phyloP scores from a whole-genome alignment of 1,140 invertebrate species.

The Hyles euphorbiae region DNA sequence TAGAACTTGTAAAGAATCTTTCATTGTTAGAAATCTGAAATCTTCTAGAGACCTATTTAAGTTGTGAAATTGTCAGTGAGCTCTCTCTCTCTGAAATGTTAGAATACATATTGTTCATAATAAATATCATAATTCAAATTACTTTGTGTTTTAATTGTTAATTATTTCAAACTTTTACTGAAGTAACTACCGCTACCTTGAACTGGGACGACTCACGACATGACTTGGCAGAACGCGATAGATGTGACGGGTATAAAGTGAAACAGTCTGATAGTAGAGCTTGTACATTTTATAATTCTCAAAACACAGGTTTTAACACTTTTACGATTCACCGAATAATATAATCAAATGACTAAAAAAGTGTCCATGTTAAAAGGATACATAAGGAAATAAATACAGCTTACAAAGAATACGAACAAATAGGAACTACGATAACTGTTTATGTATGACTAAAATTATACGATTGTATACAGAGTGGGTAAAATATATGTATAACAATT shows the following conservation, averaged over 20 bases:
- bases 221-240: too few species aligned
- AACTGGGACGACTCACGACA: too few species aligned
- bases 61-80: constrained; percentile 15
- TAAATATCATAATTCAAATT: constrained; percentile 27
- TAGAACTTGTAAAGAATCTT: neutral
- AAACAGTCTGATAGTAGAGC: constrained; percentile 1
- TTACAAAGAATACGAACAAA: constrained; percentile 3
- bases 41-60: neutral
- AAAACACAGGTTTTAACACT: neutral
- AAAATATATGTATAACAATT: too few species aligned
- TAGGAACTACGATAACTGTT: constrained; percentile 2
- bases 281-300: constrained; percentile 1
- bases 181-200: too few species aligned
- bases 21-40: neutral
- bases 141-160: too few species aligned
- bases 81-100: constrained; percentile 26
- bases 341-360: neutral
- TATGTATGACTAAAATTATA: too few species aligned
- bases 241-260: neutral
- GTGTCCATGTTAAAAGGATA: neutral
- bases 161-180: too few species aligned
- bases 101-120: constrained; percentile 37
- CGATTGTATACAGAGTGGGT: neutral
- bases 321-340: too few species aligned
- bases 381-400: neutral